A percentile compares a stretch with the other conserved stretches of the same genome.
phyloP scores from a whole-genome alignment of 2,797 vertebrate species.

The Gobionotothen gibberifrons region DNA sequence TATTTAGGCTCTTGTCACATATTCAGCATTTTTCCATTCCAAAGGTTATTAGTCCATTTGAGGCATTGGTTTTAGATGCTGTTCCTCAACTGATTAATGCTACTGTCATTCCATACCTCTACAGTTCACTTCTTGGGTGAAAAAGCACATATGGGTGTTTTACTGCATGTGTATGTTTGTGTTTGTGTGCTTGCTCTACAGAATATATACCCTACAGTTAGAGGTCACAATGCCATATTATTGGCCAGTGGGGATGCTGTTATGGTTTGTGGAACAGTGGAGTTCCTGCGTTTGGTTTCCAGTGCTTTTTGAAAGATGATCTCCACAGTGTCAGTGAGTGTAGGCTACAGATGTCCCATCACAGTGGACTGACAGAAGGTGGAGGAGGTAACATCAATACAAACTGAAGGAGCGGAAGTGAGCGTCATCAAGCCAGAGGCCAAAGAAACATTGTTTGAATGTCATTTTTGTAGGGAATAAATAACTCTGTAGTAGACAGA shows the following conservation, averaged over 20 bases:
- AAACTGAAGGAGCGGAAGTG: conserved; percentile 44
- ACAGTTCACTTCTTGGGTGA: conserved; percentile 28
- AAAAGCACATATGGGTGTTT: conserved; percentile 15
- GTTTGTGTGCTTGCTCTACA: conserved; percentile 28
- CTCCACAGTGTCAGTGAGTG: conserved; percentile 58
- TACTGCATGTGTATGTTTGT: conserved; percentile 27
- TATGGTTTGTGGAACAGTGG: conserved; percentile 63
- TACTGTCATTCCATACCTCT: conserved; percentile 45
- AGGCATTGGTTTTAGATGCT: conserved; percentile 65
- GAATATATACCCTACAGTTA: conserved; percentile 45
- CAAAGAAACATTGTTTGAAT: conserved; percentile 11
- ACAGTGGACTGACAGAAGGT: conserved; percentile 48
- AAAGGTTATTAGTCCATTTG: conserved; percentile 35
- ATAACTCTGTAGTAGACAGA: no score
- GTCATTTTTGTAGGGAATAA: neutral
- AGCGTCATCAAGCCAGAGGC: conserved; percentile 26
- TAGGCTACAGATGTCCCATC: conserved; percentile 62
- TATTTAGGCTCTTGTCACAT: conserved; percentile 29
- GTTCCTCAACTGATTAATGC: conserved; percentile 73
- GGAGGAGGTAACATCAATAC: conserved; percentile 59
- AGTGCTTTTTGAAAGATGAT: conserved; percentile 76
- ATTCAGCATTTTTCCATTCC: conserved; percentile 24
- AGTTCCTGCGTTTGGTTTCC: conserved; percentile 52
- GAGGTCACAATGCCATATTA: conserved; percentile 61
- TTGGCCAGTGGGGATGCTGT: conserved; percentile 61